These are phyloP conservation scores for Papilio polyxenes DNA, from an alignment of 1,140 invertebrate genomes.

Conservation along the genomic window DNA sequence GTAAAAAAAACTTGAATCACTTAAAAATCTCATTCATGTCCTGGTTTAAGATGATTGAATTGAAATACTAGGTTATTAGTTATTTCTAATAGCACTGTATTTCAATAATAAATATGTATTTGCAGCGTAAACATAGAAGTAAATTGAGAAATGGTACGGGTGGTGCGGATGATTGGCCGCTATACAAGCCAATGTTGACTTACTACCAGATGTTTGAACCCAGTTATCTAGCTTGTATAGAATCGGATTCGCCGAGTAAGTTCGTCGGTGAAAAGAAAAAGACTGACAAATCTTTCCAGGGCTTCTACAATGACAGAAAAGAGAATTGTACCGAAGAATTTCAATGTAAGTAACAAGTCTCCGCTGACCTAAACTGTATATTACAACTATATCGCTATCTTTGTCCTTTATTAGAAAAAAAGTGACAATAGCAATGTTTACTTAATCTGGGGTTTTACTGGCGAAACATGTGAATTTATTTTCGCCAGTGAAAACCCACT, in stretches of 20 bases:
- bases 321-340: constrained; percentile 60
- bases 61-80: too few species aligned
- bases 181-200: constrained; percentile 61
- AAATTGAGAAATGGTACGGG: constrained; percentile 56
- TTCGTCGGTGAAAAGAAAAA: constrained; percentile 44
- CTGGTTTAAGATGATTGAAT: too few species aligned
- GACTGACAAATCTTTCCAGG: constrained; percentile 45
- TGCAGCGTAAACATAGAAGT: constrained; percentile 70
- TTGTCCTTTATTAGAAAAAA: background rate
- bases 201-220: constrained; percentile 62
- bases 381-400: background rate
- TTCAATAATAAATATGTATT: constrained; percentile 36
- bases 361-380: too few species aligned
- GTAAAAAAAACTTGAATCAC: too few species aligned
- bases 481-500: too few species aligned
- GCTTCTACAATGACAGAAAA: constrained; percentile 42
- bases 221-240: constrained; percentile 55
- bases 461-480: too few species aligned
- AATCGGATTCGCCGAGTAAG: constrained; percentile 44
- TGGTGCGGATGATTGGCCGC: constrained; percentile 56
- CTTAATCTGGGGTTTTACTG: too few species aligned
- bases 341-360: constrained; percentile 63
- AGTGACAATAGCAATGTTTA: background rate
- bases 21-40: background rate
- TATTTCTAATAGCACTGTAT: too few species aligned